Percentiles rank a stretch among this genome's conserved stretches.
phyloP scores from a whole-genome alignment of 1,140 invertebrate genomes.

The Daktulosphaira vitifoliae region DNA sequence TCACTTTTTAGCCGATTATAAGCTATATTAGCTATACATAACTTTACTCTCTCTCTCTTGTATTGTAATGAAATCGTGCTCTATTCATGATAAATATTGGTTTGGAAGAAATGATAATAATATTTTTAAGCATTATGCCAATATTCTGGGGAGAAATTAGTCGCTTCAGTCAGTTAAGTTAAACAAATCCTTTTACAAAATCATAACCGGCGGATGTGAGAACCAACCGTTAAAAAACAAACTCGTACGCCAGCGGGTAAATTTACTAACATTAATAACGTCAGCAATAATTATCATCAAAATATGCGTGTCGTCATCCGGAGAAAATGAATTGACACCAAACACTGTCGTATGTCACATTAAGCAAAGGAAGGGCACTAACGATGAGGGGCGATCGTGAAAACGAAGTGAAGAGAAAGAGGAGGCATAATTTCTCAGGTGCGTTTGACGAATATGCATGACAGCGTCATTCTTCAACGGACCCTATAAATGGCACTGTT shows the following conservation, averaged over 20 bases:
- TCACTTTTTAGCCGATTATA: too few species aligned
- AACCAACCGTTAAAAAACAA: conserved; percentile 24
- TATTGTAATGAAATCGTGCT: too few species aligned
- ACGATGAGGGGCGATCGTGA: too few species aligned
- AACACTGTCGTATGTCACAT: conserved; percentile 30
- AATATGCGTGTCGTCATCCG: conserved; percentile 31
- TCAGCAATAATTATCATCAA: conserved; percentile 15
- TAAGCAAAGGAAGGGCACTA: not conserved
- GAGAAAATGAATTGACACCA: conserved; percentile 31
- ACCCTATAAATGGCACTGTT: conserved; percentile 28
- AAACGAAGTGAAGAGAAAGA: not conserved
- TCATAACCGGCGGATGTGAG: too few species aligned
- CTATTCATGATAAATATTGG: too few species aligned
- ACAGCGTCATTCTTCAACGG: conserved; percentile 31
- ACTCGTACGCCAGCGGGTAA: not conserved
- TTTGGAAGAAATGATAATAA: too few species aligned
- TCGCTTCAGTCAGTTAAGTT: too few species aligned
- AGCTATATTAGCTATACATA: too few species aligned
- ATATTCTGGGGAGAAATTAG: too few species aligned
- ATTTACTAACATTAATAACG: conserved; percentile 33
- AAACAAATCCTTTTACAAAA: too few species aligned
- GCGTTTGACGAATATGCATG: conserved; percentile 32
- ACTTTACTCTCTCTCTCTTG: too few species aligned
- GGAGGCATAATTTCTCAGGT: conserved; percentile 29
- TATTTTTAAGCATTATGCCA: too few species aligned